A percentile compares a stretch with the other conserved stretches of the same genome.
Conservation (phyloP, 1,140 invertebrate genomes). For the Lepidurus packardi region DNA sequence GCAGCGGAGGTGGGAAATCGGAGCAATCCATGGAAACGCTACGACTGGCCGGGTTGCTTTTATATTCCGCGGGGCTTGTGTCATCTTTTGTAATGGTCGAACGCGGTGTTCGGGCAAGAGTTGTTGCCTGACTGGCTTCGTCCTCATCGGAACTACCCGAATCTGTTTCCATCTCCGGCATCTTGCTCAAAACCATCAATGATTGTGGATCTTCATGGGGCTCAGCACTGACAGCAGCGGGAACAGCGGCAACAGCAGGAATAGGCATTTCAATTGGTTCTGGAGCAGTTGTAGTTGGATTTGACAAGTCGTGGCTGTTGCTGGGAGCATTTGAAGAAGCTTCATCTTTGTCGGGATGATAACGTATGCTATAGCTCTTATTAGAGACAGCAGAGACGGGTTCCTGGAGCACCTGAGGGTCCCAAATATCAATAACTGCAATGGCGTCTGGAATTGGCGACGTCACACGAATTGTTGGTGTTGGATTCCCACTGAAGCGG, state of each 20-base stretch:
- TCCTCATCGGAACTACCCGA: not conserved
- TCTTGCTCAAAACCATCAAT: not conserved
- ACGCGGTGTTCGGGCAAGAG: not conserved
- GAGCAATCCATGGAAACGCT: slow-evolving; percentile 6
- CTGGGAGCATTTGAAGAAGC: not conserved
- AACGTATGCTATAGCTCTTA: slow-evolving; percentile 33
- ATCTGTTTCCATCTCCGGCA: not conserved
- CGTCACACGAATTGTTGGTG: slow-evolving; percentile 33
- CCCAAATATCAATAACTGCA: slow-evolving; percentile 32
- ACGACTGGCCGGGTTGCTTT: not conserved
- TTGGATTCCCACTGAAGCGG: not conserved
- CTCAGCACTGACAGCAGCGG: not conserved
- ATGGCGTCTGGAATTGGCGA: slow-evolving; percentile 31
- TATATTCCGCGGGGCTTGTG: not conserved
- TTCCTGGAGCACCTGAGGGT: slow-evolving; percentile 29
- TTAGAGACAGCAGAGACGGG: not conserved
- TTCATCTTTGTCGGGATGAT: slow-evolving; percentile 27
- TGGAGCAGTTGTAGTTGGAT: not conserved
- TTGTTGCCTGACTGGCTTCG: not conserved
- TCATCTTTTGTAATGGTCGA: not conserved
- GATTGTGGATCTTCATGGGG: not conserved
- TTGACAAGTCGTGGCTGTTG: not conserved
- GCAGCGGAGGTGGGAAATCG: not conserved
- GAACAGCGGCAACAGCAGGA: not conserved
- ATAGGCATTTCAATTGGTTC: not conserved